Conservation (phyloP, 2,888 invertebrate genomes). For the Unio pictorum region DNA sequence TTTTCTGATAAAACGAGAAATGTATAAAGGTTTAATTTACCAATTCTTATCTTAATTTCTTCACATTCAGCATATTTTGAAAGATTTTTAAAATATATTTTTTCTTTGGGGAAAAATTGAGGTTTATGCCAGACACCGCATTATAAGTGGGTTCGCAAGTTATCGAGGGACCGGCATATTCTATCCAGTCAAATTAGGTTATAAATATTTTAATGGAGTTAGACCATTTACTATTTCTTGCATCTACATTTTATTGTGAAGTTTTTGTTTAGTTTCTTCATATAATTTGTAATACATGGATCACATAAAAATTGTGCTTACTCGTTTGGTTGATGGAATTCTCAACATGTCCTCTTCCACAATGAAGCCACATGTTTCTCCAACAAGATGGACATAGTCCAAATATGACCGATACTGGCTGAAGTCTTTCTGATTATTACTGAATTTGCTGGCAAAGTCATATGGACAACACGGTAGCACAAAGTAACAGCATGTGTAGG, state of each 20-base stretch:
- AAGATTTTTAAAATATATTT: no score
- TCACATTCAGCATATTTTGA: no score
- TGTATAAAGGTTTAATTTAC: no score
- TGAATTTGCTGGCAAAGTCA: slow-evolving; percentile 92
- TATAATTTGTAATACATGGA: not conserved
- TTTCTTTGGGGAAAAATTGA: no score
- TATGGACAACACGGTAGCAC: slow-evolving; percentile 95
- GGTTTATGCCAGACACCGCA: no score
- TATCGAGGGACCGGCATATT: no score
- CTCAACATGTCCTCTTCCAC: slow-evolving; percentile 86
- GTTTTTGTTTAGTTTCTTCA: not conserved
- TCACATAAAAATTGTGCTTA: slow-evolving; percentile 57
- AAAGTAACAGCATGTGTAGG: slow-evolving; percentile 85
- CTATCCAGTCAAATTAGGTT: no score
- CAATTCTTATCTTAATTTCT: no score
- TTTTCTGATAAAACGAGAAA: no score
- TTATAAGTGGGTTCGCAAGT: no score
- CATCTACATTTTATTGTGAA: not conserved
- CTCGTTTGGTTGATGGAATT: slow-evolving; percentile 97
- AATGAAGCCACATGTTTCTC: slow-evolving; percentile 84
- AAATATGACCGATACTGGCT: slow-evolving; percentile 82
- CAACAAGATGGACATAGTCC: slow-evolving; percentile 71
- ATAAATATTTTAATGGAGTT: no score
- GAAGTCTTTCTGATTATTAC: slow-evolving; percentile 71
- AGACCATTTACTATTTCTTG: no score